A percentile compares a stretch with the other conserved stretches of the same genome.
These are phyloP conservation scores for Todiramphus saurophagus DNA, from an alignment of 2,113 vertebrate genomes.

Conservation along the genomic window DNA sequence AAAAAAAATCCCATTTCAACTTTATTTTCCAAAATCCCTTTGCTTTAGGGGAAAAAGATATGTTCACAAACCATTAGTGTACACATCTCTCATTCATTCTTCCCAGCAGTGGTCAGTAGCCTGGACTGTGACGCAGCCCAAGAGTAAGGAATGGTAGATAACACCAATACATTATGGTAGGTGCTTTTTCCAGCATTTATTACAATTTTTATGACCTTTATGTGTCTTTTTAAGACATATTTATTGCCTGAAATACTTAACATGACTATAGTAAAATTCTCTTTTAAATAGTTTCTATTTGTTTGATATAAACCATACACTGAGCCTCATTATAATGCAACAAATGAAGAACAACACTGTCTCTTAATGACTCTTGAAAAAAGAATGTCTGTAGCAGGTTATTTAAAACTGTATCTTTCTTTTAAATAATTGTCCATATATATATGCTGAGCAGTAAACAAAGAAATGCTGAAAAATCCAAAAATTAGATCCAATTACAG, in stretches of 20 bases:
- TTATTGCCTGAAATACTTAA: not conserved
- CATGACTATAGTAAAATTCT: not conserved
- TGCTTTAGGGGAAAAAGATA: not conserved
- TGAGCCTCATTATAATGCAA: not conserved
- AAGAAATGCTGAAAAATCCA: not conserved
- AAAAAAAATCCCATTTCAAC: not conserved
- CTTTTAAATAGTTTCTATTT: slow-evolving; percentile 11
- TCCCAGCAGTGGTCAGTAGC: not conserved
- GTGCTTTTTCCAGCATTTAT: not conserved
- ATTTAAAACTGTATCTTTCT: not conserved
- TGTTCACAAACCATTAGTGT: not conserved
- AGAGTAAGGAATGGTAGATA: not conserved
- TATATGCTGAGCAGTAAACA: not conserved
- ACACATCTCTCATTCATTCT: not conserved
- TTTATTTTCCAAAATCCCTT: not conserved
- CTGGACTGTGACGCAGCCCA: not conserved
- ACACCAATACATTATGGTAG: not conserved
- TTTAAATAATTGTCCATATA: not conserved
- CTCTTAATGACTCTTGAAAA: not conserved
- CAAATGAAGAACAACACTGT: not conserved
- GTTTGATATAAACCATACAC: not conserved
- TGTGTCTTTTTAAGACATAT: not conserved
- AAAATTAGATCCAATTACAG: not conserved
- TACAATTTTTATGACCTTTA: not conserved
- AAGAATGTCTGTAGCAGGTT: not conserved